These are phyloP conservation scores for Lacanobia wlatinum DNA, from an alignment of 2,888 invertebrate genomes.

Conservation along the genomic window DNA sequence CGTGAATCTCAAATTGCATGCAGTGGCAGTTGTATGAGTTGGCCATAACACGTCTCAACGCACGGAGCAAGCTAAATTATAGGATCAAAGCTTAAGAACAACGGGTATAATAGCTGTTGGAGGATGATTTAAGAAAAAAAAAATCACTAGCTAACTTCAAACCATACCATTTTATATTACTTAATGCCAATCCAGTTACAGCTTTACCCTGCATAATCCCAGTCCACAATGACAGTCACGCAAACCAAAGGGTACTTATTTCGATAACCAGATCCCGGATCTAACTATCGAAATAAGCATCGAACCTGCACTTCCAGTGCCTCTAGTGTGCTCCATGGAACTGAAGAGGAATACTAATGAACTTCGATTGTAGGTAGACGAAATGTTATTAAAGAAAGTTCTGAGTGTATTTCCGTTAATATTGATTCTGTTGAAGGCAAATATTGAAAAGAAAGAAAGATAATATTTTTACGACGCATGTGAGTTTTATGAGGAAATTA, in stretches of 20 bases:
- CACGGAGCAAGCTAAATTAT: too few relatives aligned
- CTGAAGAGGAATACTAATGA: slow-evolving; percentile 21
- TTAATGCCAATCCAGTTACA: too few relatives aligned
- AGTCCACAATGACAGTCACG: slow-evolving; percentile 2
- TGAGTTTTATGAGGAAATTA: slow-evolving; percentile 31
- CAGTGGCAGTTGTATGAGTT: too few relatives aligned
- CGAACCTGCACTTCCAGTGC: slow-evolving; percentile 6
- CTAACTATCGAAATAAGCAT: slow-evolving; percentile 8
- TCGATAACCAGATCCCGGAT: background rate
- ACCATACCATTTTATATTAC: too few relatives aligned
- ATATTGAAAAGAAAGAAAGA: slow-evolving; percentile 4
- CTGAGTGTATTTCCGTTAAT: background rate
- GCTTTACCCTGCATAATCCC: background rate
- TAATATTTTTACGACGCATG: slow-evolving; percentile 21
- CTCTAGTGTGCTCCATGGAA: background rate
- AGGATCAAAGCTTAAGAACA: too few relatives aligned
- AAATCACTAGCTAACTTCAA: too few relatives aligned
- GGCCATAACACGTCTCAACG: too few relatives aligned
- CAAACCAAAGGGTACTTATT: slow-evolving; percentile 1
- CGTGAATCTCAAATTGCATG: too few relatives aligned
- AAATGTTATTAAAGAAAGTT: slow-evolving; percentile 10
- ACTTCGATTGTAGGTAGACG: background rate
- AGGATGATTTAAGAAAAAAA: too few relatives aligned
- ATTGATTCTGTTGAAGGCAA: slow-evolving; percentile 16
- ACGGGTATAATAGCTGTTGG: too few relatives aligned